Evolutionary conservation across 2,888 invertebrate species (phyloP).

Genomic region (Ceratothoa steindachneri): DNA sequence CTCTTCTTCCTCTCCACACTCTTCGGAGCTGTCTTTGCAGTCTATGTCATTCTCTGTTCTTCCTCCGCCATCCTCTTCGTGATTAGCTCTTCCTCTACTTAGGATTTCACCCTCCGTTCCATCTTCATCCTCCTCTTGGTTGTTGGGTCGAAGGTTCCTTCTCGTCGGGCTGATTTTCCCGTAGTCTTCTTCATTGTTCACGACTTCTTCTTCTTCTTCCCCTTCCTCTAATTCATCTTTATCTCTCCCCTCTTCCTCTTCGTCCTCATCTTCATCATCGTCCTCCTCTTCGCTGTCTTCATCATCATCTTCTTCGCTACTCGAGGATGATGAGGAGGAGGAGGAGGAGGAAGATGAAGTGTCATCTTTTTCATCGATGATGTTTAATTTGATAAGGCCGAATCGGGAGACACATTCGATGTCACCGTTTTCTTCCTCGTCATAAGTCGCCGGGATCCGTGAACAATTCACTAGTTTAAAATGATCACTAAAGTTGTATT

Average conservation of each 20-base stretch:
- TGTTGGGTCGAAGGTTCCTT: too few species aligned
- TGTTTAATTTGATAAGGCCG: not conserved
- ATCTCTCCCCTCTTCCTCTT: not conserved
- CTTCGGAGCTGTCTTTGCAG: not conserved
- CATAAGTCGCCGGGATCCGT: not conserved
- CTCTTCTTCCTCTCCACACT: conserved; percentile 18
- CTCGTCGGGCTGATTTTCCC: too few species aligned
- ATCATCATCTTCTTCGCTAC: not conserved
- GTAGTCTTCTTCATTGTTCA: not conserved
- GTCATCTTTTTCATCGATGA: not conserved
- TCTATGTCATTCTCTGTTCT: conserved; percentile 1
- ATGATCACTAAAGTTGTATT: conserved; percentile 5
- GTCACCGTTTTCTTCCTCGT: not conserved
- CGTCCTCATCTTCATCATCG: not conserved
- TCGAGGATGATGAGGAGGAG: not conserved
- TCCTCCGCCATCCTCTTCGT: not conserved
- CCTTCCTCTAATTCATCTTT: not conserved
- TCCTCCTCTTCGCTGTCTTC: not conserved
- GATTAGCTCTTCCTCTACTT: not conserved
- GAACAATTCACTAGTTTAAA: conserved; percentile 4
- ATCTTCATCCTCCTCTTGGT: not conserved
- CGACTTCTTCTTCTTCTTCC: not conserved
- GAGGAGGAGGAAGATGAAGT: not conserved
- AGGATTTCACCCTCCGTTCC: not conserved
- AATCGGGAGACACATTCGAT: not conserved